Conservation (phyloP, 1,140 invertebrate species). For the Coelopa frigida region DNA sequence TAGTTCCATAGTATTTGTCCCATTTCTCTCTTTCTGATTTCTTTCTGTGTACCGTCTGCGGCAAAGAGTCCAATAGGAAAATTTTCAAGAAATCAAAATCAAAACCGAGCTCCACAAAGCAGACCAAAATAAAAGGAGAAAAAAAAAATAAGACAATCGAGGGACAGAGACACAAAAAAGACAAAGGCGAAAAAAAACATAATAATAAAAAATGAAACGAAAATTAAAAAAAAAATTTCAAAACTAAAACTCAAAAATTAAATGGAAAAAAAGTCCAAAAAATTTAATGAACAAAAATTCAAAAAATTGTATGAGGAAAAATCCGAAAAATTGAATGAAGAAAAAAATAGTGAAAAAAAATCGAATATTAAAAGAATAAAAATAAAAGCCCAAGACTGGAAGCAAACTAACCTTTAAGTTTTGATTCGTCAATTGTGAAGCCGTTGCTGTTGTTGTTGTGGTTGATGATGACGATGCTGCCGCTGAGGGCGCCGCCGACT, state of each 20-base stretch:
- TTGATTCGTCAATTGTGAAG: conserved; percentile 15
- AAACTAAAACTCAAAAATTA: too few relatives aligned
- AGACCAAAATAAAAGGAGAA: not conserved
- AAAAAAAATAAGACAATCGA: not conserved
- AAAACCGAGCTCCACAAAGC: not conserved
- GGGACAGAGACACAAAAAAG: not conserved
- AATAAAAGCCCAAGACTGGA: not conserved
- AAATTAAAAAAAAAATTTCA: too few relatives aligned
- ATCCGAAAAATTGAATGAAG: not conserved
- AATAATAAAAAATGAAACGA: not conserved
- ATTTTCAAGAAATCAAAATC: too few relatives aligned
- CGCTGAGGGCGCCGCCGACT: not conserved
- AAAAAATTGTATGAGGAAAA: too few relatives aligned
- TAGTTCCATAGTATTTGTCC: too few relatives aligned
- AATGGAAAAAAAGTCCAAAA: too few relatives aligned
- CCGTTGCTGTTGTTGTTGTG: not conserved
- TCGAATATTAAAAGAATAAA: not conserved
- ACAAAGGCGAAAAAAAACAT: not conserved
- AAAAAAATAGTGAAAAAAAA: not conserved
- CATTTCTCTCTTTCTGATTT: too few relatives aligned
- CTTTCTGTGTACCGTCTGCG: too few relatives aligned
- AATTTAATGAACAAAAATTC: not conserved
- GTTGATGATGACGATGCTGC: not conserved
- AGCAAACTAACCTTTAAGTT: conserved; percentile 16
- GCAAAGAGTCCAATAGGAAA: too few relatives aligned